These are phyloP conservation scores for Drosophila lacteicornis DNA, from an alignment of 1,140 invertebrate species.

Conservation along the genomic window DNA sequence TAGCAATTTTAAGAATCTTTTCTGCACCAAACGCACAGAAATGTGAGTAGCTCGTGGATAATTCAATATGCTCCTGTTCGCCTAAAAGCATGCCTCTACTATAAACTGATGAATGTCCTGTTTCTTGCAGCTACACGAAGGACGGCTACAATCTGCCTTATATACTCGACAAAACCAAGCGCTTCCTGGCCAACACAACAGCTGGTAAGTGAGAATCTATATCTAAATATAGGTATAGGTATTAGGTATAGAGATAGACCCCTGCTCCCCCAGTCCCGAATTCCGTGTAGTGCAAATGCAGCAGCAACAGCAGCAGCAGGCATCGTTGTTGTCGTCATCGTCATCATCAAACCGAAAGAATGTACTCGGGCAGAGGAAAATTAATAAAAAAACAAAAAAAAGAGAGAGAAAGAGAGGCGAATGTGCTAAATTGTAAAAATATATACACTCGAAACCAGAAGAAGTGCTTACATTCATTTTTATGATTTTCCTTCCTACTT, in stretches of 20 bases:
- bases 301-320: conserved; percentile 45
- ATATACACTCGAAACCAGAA: conserved; percentile 64
- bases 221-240: conserved; percentile 34
- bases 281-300: conserved; percentile 76
- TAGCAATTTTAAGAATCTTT: conserved; percentile 85
- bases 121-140: conserved; percentile 75
- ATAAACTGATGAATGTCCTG: conserved; percentile 27
- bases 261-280: conserved; percentile 5
- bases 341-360: conserved; percentile 38
- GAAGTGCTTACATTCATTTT: conserved; percentile 65
- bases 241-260: conserved; percentile 22
- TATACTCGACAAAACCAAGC: conserved; percentile 84
- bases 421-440: conserved; percentile 71
- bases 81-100: conserved; percentile 43
- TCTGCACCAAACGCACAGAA: conserved; percentile 84
- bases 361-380: conserved; percentile 45
- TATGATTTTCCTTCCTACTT: conserved; percentile 58
- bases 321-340: conserved; percentile 7
- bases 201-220: conserved; percentile 73
- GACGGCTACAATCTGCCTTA: conserved; percentile 85
- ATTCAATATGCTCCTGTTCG: conserved; percentile 19
- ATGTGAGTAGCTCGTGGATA: conserved; percentile 68
- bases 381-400: conserved; percentile 18
- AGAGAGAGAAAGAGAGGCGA: conserved; percentile 35
- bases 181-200: conserved; percentile 84